Evolutionary conservation across 1,140 invertebrate species (phyloP), one percentile per base, ranked within the genome.

Genomic region (Papilio polytes): DNA sequence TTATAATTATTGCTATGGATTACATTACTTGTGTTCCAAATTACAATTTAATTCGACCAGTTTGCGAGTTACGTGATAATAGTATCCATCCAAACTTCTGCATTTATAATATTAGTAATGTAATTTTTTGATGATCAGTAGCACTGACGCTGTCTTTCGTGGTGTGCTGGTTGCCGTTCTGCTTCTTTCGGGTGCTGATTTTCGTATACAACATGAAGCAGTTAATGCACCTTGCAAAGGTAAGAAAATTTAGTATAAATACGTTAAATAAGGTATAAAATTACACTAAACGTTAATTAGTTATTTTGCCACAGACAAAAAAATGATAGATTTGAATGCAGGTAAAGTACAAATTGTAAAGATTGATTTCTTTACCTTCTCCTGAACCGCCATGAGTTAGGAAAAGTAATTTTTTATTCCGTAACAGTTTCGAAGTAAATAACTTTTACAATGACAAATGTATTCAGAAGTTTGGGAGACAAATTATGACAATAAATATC

Each of bases 91-190:
- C 36, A 41, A 41, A 8, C 36, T 41, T 8, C 7, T 41, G 36
- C 31, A 41, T 31, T 78, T 78, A 63, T 63, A 41, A 6, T 31
- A 26, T 59, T 41, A 41, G 36, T 41, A 41, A 41, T 6, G 63
- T 53, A n/a, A 48, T 20, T 9, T 66, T 82, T 83, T 87, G 63
- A 48, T 86, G 83, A 90, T 85, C 87, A 94, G 91, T 90, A 86
- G 91, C 89, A 51, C 86, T 94, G 84, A 94, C 91, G 76, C 80
- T 89, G 80, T 93, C 92, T 8, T 94, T 94, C 83, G 80, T 94
- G 56, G 82, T 90, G 12, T 93, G 91, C 85, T 94, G 92, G 92
- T 80, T 91, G 59, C 92, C 91, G 26, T 92, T 88, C 80, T 94
- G 92, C 78, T 82, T 80, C 1, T 80, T 89, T 56, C 78, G 91